Percentiles rank a stretch among this genome's conserved stretches.
phyloP scores from a whole-genome alignment of 2,113 vertebrate species.

The Cyprinodon variegatus region DNA sequence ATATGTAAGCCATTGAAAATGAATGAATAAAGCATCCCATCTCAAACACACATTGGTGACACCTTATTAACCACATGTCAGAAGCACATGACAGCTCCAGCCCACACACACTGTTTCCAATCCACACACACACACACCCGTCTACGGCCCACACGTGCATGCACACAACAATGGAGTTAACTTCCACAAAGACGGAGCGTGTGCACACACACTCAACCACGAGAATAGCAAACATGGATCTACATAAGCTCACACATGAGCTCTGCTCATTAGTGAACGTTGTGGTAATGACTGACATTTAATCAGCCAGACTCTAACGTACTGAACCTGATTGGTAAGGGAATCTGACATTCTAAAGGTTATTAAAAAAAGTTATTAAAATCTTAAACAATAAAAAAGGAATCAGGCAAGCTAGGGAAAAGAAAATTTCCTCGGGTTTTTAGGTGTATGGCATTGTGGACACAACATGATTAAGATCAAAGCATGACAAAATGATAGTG shows the following conservation, averaged over 20 bases:
- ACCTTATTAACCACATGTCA: slow-evolving; percentile 81
- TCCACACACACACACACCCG: slow-evolving; percentile 11
- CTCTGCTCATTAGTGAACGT: slow-evolving; percentile 58
- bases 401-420: slow-evolving; percentile 1
- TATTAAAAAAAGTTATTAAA: slow-evolving; percentile 2
- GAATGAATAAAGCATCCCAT: slow-evolving; percentile 78
- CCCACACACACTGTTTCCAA: slow-evolving; percentile 15
- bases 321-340: slow-evolving; percentile 38
- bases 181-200: not conserved
- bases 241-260: slow-evolving; percentile 27
- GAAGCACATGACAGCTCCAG: slow-evolving; percentile 72
- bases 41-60: slow-evolving; percentile 78
- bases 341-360: slow-evolving; percentile 33
- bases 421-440: not conserved
- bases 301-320: slow-evolving; percentile 35
- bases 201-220: slow-evolving; percentile 18
- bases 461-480: not conserved
- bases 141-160: slow-evolving; percentile 3
- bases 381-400: not conserved
- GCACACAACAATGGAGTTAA: slow-evolving; percentile 26
- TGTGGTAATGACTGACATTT: slow-evolving; percentile 38
- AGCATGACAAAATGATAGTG: not conserved
- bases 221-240: slow-evolving; percentile 7
- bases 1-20: slow-evolving; percentile 74
- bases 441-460: not conserved